A percentile compares a stretch with the other conserved stretches of the same genome.
These are phyloP conservation scores for Chouioia cunea DNA, from an alignment of 2,888 invertebrate genomes.

Conservation along the genomic window DNA sequence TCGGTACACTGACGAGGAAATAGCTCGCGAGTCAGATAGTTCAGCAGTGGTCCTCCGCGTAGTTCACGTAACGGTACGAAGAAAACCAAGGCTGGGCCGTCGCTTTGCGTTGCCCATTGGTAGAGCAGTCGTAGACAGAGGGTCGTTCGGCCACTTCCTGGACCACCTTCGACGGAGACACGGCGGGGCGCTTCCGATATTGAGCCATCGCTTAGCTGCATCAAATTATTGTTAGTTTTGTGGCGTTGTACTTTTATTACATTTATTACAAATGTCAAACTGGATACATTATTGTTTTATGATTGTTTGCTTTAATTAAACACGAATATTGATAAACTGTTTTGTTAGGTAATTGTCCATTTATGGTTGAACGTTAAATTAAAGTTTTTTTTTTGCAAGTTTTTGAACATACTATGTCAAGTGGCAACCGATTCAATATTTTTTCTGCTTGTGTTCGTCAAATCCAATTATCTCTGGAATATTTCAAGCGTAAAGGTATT, in stretches of 20 bases:
- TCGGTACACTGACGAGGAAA: constrained; percentile 65
- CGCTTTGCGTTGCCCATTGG: constrained; percentile 71
- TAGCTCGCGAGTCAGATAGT: constrained; percentile 62
- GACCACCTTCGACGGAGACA: constrained; percentile 71
- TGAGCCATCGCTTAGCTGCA: constrained; percentile 70
- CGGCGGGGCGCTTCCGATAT: constrained; percentile 70
- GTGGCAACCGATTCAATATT: too few species aligned
- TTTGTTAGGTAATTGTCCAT: too few species aligned
- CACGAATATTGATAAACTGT: too few species aligned
- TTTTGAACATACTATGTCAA: too few species aligned
- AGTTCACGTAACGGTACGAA: constrained; percentile 72
- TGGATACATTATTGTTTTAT: too few species aligned
- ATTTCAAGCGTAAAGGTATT: too few species aligned
- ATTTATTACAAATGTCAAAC: neutral
- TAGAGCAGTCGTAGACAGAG: constrained; percentile 71
- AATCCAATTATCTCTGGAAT: too few species aligned
- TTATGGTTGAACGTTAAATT: too few species aligned
- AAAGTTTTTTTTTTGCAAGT: too few species aligned
- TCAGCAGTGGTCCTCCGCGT: constrained; percentile 64
- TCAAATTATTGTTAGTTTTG: too few species aligned
- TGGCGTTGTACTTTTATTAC: neutral
- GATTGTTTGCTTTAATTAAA: too few species aligned
- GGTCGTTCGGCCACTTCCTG: constrained; percentile 71
- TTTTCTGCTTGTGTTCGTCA: too few species aligned
- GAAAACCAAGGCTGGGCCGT: constrained; percentile 69